Evolutionary conservation across 2,113 vertebrate genomes (phyloP), one percentile per base, ranked within the genome.

Genomic region (Cryptotis parvus): DNA sequence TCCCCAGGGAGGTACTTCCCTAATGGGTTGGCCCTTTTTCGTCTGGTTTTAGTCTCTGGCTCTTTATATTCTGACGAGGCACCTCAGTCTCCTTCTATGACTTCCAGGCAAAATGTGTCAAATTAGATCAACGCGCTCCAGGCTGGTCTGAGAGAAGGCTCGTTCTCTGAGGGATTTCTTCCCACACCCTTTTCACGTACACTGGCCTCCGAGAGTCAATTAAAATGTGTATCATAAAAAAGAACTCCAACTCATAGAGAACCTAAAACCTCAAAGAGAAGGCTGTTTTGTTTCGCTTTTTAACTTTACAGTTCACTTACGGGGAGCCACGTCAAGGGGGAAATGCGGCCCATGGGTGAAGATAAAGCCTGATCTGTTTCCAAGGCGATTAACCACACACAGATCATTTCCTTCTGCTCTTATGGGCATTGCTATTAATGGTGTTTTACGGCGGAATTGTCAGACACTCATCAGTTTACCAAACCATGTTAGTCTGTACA

Each of bases 101-200:
- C 78, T 31, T 20, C 16, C 96, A 96, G 96, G 95, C 96, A 95
- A 94, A 94, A 97, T 93, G 96, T 95, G 94, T 96, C 93, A 96
- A 95, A 93, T 84, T 81, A 96, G 96, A 95, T 92, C 92, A 94
- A 95, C 84, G 85, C 69, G 80, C 68, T 75, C 4, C 0, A 69
- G 12, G 92, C 66, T 92, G 65, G 74, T 72, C 89, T 73, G 84
- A 87, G 94, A 94, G 83, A 41, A 58, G 65, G 68, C 63, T 92
- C 73, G 5, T 68, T 65, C 91, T 86, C 83, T 83, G 82, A 93
- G 83, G 6, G 65, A 89, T 89, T 87, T 86, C 92, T 93, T 89
- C 91, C 90, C 92, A 90, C 37, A 80, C 73, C 81, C 90, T 58
- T 33, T 92, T 61, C 74, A 73, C 76, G 45, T 24, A 35, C 2